Percentiles rank a stretch among this genome's conserved stretches.
These are phyloP conservation scores for Rhaphigaster nebulosa DNA, from an alignment of 2,888 invertebrate genomes.

Conservation along the genomic window DNA sequence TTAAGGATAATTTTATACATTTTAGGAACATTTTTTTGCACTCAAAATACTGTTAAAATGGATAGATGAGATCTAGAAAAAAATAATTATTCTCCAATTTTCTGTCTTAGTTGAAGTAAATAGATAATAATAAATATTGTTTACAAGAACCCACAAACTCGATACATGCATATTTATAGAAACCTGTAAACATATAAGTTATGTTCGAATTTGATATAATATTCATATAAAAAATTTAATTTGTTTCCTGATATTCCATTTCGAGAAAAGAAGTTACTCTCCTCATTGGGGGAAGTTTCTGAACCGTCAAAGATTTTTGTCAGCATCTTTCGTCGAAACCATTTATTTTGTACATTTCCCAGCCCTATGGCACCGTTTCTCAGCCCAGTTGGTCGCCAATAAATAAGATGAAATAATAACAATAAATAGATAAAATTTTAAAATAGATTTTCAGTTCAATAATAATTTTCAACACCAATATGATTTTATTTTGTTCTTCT, in stretches of 20 bases:
- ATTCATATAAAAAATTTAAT: not conserved
- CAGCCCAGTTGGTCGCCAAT: not conserved
- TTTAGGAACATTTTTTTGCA: too few species aligned
- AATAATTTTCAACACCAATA: not conserved
- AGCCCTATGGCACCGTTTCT: not conserved
- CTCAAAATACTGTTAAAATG: too few species aligned
- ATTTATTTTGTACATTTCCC: not conserved
- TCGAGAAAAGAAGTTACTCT: not conserved
- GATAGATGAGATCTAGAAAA: too few species aligned
- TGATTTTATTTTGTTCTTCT: not conserved
- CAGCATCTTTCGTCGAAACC: not conserved
- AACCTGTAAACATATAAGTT: too few species aligned
- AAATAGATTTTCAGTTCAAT: too few species aligned
- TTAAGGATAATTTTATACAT: too few species aligned
- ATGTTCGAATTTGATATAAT: not conserved
- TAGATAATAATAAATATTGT: too few species aligned
- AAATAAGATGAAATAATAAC: not conserved
- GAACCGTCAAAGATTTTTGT: not conserved
- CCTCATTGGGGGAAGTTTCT: not conserved
- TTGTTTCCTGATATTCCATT: not conserved
- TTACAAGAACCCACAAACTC: too few species aligned
- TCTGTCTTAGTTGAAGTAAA: too few species aligned
- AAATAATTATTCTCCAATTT: too few species aligned
- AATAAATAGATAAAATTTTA: too few species aligned
- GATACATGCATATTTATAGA: too few species aligned